phyloP scores from a whole-genome alignment of 64 coral and sea anemone species.

The Pocillopora damicornis region DNA sequence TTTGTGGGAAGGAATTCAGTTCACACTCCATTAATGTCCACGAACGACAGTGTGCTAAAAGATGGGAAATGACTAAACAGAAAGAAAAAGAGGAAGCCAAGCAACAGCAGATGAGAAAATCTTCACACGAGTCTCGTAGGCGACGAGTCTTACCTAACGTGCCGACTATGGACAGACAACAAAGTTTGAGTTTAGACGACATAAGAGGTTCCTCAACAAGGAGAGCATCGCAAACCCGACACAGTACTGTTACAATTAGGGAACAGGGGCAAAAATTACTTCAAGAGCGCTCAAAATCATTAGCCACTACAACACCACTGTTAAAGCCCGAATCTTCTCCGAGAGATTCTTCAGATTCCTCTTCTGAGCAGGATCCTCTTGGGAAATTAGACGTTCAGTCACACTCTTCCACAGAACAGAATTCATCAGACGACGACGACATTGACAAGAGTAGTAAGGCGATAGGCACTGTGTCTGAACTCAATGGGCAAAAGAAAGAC shows the following conservation, averaged over 20 bases:
- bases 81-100: constrained; percentile 48
- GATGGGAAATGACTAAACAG: constrained; percentile 69
- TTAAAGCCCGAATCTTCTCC: constrained; percentile 37
- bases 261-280: constrained; percentile 25
- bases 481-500: not conserved
- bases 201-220: constrained; percentile 20
- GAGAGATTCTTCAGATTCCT: constrained; percentile 37
- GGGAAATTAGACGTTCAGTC: constrained; percentile 27
- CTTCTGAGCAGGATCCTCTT: constrained; percentile 14
- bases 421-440: constrained; percentile 27
- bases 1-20: constrained; percentile 86
- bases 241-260: constrained; percentile 43
- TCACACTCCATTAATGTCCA: constrained; percentile 79
- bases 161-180: constrained; percentile 12
- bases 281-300: constrained; percentile 26
- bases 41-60: constrained; percentile 84
- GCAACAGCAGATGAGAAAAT: constrained; percentile 57
- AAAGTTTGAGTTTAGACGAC: constrained; percentile 49
- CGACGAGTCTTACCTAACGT: constrained; percentile 24
- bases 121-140: constrained; percentile 26
- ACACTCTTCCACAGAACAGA: constrained; percentile 43
- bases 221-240: not conserved
- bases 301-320: not conserved
- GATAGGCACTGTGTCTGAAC: not conserved
- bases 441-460: constrained; percentile 18